Percentiles rank a stretch among this genome's conserved stretches.
phyloP scores from a whole-genome alignment of 2,888 invertebrate species.

The Dastarcus helophoroides region DNA sequence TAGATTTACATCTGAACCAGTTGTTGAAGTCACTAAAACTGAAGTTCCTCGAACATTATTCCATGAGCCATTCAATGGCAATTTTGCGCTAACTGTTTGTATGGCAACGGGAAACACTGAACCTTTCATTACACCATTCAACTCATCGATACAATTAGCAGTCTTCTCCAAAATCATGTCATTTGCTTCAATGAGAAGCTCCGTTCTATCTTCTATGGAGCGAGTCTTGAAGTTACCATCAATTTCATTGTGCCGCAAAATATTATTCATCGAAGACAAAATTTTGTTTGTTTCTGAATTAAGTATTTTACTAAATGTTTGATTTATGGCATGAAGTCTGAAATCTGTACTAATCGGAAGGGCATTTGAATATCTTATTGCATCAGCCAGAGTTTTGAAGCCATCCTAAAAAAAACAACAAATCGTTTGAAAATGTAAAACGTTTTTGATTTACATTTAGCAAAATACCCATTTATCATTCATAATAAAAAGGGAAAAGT shows the following conservation, averaged over 20 bases:
- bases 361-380: slow-evolving; percentile 58
- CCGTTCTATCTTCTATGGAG: slow-evolving; percentile 56
- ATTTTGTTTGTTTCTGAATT: slow-evolving; percentile 53
- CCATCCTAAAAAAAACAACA: slow-evolving; percentile 59
- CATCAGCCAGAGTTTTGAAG: slow-evolving; percentile 51
- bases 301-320: slow-evolving; percentile 57
- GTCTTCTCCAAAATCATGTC: slow-evolving; percentile 74
- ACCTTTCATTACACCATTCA: slow-evolving; percentile 47
- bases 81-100: slow-evolving; percentile 33
- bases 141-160: slow-evolving; percentile 59
- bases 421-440: too few relatives aligned
- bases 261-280: slow-evolving; percentile 45
- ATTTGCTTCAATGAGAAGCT: slow-evolving; percentile 70
- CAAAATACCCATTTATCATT: too few relatives aligned
- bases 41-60: slow-evolving; percentile 36
- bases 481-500: too few relatives aligned
- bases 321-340: slow-evolving; percentile 64
- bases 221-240: slow-evolving; percentile 44
- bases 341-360: slow-evolving; percentile 61
- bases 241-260: slow-evolving; percentile 44
- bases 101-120: slow-evolving; percentile 41
- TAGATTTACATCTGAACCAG: slow-evolving; percentile 5
- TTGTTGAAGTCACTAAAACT: slow-evolving; percentile 21
- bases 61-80: slow-evolving; percentile 49
- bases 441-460: too few relatives aligned